phyloP scores from a whole-genome alignment of 2,888 invertebrate species.

The Nomada hirtipes region DNA sequence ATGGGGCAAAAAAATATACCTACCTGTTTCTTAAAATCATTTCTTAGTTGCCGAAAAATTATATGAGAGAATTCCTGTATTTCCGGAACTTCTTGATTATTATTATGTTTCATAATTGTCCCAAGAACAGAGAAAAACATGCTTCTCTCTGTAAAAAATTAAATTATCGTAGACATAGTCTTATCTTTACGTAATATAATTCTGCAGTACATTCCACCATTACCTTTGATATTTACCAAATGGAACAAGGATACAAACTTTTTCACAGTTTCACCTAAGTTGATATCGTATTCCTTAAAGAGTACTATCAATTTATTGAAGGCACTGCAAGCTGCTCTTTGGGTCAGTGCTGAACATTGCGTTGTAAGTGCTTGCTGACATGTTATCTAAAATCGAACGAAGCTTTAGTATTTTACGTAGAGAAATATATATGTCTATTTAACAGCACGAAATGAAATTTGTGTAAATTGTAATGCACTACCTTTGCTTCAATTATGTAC shows the following conservation, averaged over 20 bases:
- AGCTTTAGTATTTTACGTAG: not conserved
- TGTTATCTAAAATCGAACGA: slow-evolving; percentile 65
- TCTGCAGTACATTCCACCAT: slow-evolving; percentile 18
- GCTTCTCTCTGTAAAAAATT: slow-evolving; percentile 64
- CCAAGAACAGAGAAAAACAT: slow-evolving; percentile 64
- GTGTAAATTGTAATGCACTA: slow-evolving; percentile 24
- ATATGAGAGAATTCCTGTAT: not conserved
- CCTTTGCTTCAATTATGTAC: slow-evolving; percentile 67
- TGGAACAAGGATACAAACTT: slow-evolving; percentile 58
- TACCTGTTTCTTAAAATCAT: slow-evolving; percentile 66
- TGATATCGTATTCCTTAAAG: slow-evolving; percentile 65
- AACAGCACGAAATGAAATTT: not conserved
- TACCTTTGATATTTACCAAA: slow-evolving; percentile 64
- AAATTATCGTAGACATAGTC: slow-evolving; percentile 1
- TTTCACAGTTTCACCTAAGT: slow-evolving; percentile 58
- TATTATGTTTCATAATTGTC: slow-evolving; percentile 65
- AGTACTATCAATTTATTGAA: slow-evolving; percentile 72
- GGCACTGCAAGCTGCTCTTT: slow-evolving; percentile 68
- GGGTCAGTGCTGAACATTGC: slow-evolving; percentile 50
- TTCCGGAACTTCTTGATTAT: slow-evolving; percentile 49
- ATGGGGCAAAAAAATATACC: slow-evolving; percentile 39
- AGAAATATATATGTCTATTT: not conserved
- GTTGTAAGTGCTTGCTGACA: slow-evolving; percentile 68
- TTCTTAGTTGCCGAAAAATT: slow-evolving; percentile 55
- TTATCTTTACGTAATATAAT: slow-evolving; percentile 6